Base-by-base conservation (phyloP, 2,888 invertebrate species). In the Poecilus cupreus region DNA sequence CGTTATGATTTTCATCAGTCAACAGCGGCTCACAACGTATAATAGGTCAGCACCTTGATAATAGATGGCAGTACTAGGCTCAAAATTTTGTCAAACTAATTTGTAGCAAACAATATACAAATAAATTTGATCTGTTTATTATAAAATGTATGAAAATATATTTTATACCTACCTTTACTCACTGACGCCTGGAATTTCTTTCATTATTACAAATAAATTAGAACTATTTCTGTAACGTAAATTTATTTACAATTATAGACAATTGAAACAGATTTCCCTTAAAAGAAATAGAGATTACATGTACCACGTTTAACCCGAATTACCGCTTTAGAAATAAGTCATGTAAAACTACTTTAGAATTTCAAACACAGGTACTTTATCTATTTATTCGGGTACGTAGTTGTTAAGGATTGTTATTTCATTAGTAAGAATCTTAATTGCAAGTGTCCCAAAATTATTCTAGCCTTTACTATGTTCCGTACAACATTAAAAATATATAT, bases 211-310 rank as follows among this genome's bases (percentile, higher is more conserved):
- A 51, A 16, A 51, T 13, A 13, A 51, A 51, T 51, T n/a, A 18
- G 18, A 51, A 1, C 20, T 51, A 49, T 68, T 68, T 68, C 64
- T 20, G 37, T 68, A 68, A 68, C 64, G 64, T 37, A 37, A 18
- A 68, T 68, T 68, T 68, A 68, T 68, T 68, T 68, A 68, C 64
- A 68, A 68, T 68, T 68, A 68, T 68, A 68, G 64, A 68, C 64
- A 68, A 51, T 51, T 13, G 46, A 46, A 32, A 60, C 60, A 60
- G 60, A 60, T 68, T 32, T 32, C 32, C 32, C 32, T 32, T 32
- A 32, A 68, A 68, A 68, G 64, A 68, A 68, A 60, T 60, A 60
- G 20, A 54, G 54, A 54, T 32, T 46, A 46, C 51, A 51, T 51
- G 51, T 51, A 51, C 64, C 64, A 68, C 51, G 51, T 6, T 20